A percentile compares a stretch with the other conserved stretches of the same genome.
phyloP scores from a whole-genome alignment of 2,888 invertebrate species.

The Pocota personata region DNA sequence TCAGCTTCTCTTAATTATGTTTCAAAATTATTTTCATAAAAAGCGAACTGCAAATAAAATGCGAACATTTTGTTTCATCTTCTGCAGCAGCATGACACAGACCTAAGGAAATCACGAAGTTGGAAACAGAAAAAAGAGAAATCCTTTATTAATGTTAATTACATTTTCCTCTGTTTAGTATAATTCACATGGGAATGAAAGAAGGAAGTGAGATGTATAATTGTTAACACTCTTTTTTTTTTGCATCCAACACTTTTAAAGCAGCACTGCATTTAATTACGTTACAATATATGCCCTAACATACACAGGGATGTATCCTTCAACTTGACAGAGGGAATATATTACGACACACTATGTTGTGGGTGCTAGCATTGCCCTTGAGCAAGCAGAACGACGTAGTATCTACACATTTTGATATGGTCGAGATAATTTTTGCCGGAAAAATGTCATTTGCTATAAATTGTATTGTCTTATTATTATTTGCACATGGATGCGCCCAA shows the following conservation, averaged over 20 bases:
- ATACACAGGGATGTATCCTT: slow-evolving; percentile 9
- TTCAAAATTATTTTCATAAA: not conserved
- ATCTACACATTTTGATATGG: slow-evolving; percentile 53
- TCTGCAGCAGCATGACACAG: slow-evolving; percentile 4
- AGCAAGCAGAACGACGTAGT: slow-evolving; percentile 19
- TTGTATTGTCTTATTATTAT: slow-evolving; percentile 73
- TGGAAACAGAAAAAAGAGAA: not conserved
- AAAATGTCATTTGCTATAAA: slow-evolving; percentile 69
- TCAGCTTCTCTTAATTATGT: not conserved
- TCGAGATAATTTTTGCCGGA: slow-evolving; percentile 65
- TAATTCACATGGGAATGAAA: slow-evolving; percentile 38
- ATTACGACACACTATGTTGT: not conserved
- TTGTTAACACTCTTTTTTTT: slow-evolving; percentile 11
- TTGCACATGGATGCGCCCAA: slow-evolving; percentile 69
- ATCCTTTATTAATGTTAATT: slow-evolving; percentile 55
- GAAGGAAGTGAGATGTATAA: slow-evolving; percentile 42
- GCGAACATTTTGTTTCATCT: not conserved
- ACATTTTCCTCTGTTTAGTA: slow-evolving; percentile 37
- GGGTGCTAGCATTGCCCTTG: slow-evolving; percentile 19
- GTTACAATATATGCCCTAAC: not conserved
- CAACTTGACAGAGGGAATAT: not conserved
- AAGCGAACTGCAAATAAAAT: not conserved
- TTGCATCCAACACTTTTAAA: not conserved
- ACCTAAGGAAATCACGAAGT: not conserved
- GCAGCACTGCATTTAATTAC: not conserved